Conservation (phyloP, 2,888 invertebrate genomes). For the Geophilus truncorum region DNA sequence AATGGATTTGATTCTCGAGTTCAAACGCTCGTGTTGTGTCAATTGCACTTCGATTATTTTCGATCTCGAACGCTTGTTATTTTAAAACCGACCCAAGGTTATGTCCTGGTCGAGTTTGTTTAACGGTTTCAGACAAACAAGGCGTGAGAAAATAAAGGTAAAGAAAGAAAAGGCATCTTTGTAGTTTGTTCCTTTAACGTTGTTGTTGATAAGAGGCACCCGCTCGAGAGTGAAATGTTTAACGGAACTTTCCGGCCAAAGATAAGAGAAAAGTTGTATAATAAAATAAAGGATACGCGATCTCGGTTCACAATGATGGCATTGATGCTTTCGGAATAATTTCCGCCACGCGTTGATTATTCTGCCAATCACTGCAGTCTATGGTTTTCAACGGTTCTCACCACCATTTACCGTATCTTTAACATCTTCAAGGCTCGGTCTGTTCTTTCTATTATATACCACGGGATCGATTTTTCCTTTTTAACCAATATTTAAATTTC, state of each 20-base stretch:
- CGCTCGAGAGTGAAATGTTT: neutral
- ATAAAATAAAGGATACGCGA: slow-evolving; percentile 16
- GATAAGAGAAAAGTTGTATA: slow-evolving; percentile 10
- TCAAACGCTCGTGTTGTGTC: slow-evolving; percentile 8
- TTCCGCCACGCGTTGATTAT: slow-evolving; percentile 18
- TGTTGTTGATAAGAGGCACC: neutral
- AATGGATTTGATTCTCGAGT: neutral
- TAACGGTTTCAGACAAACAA: neutral
- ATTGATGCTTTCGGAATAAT: neutral
- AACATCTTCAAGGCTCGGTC: neutral
- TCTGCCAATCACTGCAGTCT: neutral
- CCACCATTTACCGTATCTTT: neutral
- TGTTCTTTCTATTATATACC: neutral
- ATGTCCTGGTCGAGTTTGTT: neutral
- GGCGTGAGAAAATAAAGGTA: neutral
- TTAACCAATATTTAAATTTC: neutral
- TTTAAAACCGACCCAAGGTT: neutral
- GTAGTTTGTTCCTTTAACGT: neutral
- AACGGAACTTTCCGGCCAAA: neutral
- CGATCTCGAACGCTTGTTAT: neutral
- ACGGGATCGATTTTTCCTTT: neutral
- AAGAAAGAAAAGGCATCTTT: neutral
- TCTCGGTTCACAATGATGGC: neutral
- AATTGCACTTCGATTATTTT: slow-evolving; percentile 21
- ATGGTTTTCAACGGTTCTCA: too few species aligned